phyloP scores from a whole-genome alignment of 2,888 invertebrate genomes.

The Phalera bucephala region DNA sequence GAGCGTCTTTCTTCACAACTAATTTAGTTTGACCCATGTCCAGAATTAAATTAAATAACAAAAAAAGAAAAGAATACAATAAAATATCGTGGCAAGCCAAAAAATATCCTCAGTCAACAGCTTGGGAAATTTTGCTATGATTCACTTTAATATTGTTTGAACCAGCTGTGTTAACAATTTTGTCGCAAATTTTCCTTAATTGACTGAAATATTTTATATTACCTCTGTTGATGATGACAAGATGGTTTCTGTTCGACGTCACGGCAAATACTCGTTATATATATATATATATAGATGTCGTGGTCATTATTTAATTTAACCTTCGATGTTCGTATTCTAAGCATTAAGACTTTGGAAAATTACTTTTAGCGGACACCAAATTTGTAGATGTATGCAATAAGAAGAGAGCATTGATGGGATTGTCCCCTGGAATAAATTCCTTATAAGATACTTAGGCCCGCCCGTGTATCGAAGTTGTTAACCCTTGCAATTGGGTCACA shows the following conservation, averaged over 20 bases:
- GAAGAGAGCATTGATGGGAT: slow-evolving; percentile 56
- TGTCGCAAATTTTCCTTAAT: background rate
- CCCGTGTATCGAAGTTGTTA: slow-evolving; percentile 83
- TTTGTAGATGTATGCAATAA: slow-evolving; percentile 43
- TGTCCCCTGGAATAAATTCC: slow-evolving; percentile 78
- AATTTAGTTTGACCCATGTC: too few relatives aligned
- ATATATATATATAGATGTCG: slow-evolving; percentile 25
- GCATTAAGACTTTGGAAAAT: slow-evolving; percentile 30
- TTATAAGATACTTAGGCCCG: slow-evolving; percentile 81
- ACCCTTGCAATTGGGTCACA: slow-evolving; percentile 83
- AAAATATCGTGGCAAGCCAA: too few relatives aligned
- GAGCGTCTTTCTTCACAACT: too few relatives aligned
- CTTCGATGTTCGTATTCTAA: slow-evolving; percentile 56
- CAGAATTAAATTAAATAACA: too few relatives aligned
- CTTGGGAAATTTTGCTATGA: too few relatives aligned
- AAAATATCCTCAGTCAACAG: too few relatives aligned
- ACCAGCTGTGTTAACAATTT: too few relatives aligned
- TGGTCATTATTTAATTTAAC: slow-evolving; percentile 41
- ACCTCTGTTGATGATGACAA: slow-evolving; percentile 19
- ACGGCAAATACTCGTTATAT: slow-evolving; percentile 15
- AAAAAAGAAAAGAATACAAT: too few relatives aligned
- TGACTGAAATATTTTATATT: slow-evolving; percentile 14
- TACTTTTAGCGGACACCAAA: slow-evolving; percentile 52
- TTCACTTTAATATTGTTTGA: background rate
- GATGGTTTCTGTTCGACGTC: slow-evolving; percentile 19